Percentiles rank a stretch among this genome's conserved stretches.
Conservation (phyloP, 2,888 invertebrate species). For the Hypselothyrea guttata region DNA sequence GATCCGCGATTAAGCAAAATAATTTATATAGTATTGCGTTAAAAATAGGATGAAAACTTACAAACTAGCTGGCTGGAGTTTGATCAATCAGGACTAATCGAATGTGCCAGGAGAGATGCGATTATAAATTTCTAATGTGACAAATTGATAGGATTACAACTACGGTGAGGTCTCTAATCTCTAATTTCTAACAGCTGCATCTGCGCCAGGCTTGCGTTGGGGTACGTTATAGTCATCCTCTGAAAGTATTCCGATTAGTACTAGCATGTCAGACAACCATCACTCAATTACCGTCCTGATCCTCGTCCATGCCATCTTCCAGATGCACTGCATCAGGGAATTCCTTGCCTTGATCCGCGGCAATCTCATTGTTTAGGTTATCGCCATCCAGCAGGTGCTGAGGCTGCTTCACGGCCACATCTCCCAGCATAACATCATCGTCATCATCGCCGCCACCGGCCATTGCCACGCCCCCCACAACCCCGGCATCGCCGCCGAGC, state of each 20-base stretch:
- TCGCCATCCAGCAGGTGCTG: conserved; percentile 78
- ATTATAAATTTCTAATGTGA: conserved; percentile 30
- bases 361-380: conserved; percentile 83
- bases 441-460: conserved; percentile 57
- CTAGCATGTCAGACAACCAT: neutral
- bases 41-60: conserved; percentile 24
- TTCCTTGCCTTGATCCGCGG: conserved; percentile 82
- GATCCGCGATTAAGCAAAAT: neutral
- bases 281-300: conserved; percentile 82
- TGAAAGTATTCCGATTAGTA: conserved; percentile 50
- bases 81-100: conserved; percentile 1
- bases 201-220: conserved; percentile 82
- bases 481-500: conserved; percentile 41
- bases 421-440: conserved; percentile 72
- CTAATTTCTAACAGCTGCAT: conserved; percentile 83
- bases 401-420: conserved; percentile 74
- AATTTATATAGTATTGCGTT: neutral
- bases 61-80: conserved; percentile 28
- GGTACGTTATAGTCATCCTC: conserved; percentile 84
- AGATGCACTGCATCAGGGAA: conserved; percentile 80
- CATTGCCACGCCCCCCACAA: conserved; percentile 37
- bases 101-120: conserved; percentile 25
- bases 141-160: conserved; percentile 17
- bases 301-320: conserved; percentile 81
- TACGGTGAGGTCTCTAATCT: conserved; percentile 55